Conservation (phyloP, 2,113 vertebrate genomes). For the Seriola quinqueradiata region DNA sequence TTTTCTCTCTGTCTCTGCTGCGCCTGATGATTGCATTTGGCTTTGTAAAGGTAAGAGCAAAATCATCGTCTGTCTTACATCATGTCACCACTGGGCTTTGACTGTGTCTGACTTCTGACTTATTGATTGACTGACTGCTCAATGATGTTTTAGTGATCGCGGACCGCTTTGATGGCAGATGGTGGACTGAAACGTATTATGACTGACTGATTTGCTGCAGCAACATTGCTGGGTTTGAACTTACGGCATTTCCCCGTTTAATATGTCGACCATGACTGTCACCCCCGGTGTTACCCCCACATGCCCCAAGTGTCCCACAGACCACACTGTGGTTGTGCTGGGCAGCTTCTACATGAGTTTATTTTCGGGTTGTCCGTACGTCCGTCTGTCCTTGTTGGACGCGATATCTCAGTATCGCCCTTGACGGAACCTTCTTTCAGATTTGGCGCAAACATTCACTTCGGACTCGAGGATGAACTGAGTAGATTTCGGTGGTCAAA, state of each 20-base stretch:
- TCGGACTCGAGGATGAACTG: too few relatives aligned
- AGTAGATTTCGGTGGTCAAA: too few relatives aligned
- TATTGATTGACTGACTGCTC: background rate
- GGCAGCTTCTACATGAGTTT: background rate
- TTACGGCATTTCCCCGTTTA: background rate
- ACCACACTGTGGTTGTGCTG: background rate
- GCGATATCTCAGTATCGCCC: too few relatives aligned
- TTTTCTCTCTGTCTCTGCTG: slow-evolving; percentile 3
- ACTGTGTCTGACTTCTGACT: background rate
- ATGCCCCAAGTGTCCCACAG: background rate
- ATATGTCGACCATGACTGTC: background rate
- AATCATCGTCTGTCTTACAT: background rate
- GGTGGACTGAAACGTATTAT: background rate
- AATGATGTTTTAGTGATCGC: background rate
- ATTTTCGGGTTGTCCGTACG: too few relatives aligned
- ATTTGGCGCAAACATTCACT: too few relatives aligned
- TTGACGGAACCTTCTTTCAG: too few relatives aligned
- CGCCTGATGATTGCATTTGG: background rate
- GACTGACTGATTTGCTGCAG: background rate
- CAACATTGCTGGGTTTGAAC: background rate
- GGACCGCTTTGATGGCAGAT: background rate
- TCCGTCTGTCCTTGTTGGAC: too few relatives aligned
- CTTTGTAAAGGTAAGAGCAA: slow-evolving; percentile 48
- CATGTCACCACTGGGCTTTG: background rate
- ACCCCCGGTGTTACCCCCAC: background rate